Conservation (phyloP, 1,140 invertebrate species). For the Venturia canescens region DNA sequence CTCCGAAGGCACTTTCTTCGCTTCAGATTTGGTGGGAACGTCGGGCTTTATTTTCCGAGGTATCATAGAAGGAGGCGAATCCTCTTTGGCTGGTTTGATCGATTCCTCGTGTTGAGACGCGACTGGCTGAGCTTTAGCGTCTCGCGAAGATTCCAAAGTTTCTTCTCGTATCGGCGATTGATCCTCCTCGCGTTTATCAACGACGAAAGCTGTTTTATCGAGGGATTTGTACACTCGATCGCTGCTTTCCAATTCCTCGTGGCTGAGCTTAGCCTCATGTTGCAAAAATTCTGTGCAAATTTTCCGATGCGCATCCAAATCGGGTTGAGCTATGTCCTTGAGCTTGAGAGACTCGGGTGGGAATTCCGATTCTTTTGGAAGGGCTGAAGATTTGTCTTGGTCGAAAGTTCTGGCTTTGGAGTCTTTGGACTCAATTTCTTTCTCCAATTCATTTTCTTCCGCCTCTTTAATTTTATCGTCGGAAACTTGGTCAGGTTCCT, state of each 20-base stretch:
- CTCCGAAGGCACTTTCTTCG: slow-evolving; percentile 37
- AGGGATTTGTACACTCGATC: background rate
- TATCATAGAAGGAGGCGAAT: slow-evolving; percentile 39
- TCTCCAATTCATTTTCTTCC: slow-evolving; percentile 2
- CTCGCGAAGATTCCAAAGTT: background rate
- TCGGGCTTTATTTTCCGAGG: slow-evolving; percentile 46
- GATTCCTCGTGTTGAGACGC: background rate
- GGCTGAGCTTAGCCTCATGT: slow-evolving; percentile 27
- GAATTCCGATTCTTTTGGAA: slow-evolving; percentile 23
- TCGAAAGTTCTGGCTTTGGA: slow-evolving; percentile 17
- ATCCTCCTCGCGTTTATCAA: background rate
- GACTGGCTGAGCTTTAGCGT: background rate
- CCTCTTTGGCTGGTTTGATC: slow-evolving; percentile 20
- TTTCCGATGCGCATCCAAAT: slow-evolving; percentile 25
- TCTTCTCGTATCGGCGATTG: slow-evolving; percentile 5
- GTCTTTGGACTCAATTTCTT: slow-evolving; percentile 43
- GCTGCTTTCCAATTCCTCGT: slow-evolving; percentile 12
- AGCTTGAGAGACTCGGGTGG: slow-evolving; percentile 31
- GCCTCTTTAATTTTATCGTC: slow-evolving; percentile 28
- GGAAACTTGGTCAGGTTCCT: background rate
- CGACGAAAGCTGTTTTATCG: background rate
- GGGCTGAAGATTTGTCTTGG: background rate
- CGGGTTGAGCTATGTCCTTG: background rate
- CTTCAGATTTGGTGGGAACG: slow-evolving; percentile 27
- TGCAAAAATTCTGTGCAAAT: slow-evolving; percentile 36